Conservation (phyloP, 1,140 invertebrate species). For the Panulirus ornatus region DNA sequence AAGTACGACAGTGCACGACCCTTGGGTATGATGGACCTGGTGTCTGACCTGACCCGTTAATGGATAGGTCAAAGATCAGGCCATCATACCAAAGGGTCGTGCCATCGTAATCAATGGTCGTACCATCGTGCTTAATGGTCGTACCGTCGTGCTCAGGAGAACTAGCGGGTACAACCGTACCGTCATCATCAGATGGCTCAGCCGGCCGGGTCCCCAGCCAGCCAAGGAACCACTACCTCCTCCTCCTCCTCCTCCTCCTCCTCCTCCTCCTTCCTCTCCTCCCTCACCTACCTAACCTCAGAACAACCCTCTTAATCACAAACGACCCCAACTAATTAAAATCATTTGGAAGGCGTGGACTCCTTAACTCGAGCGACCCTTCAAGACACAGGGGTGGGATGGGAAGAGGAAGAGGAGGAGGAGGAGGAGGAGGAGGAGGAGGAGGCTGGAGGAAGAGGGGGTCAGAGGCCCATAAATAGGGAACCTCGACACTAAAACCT, state of each 20-base stretch:
- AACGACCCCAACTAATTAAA: slow-evolving; percentile 13
- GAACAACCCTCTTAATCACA: neutral
- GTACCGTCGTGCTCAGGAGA: too few species aligned
- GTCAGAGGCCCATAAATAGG: slow-evolving; percentile 1
- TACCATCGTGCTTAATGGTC: too few species aligned
- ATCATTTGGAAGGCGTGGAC: slow-evolving; percentile 6
- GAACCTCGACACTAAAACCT: too few species aligned
- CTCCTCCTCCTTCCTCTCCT: neutral
- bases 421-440: neutral
- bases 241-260: neutral
- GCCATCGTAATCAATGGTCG: too few species aligned
- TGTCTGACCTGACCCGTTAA: too few species aligned
- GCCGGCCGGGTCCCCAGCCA: neutral
- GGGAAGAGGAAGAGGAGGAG: neutral
- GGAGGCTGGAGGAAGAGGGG: neutral
- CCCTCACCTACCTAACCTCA: neutral
- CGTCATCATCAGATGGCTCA: neutral
- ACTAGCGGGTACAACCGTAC: too few species aligned
- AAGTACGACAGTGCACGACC: too few species aligned
- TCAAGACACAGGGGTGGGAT: neutral
- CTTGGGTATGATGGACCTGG: too few species aligned
- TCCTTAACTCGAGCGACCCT: neutral
- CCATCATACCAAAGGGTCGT: too few species aligned
- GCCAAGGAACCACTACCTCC: neutral
- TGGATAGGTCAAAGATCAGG: too few species aligned